A percentile compares a stretch with the other conserved stretches of the same genome.
phyloP scores from a whole-genome alignment of 2,888 invertebrate genomes.

The Cephus nigrinus region DNA sequence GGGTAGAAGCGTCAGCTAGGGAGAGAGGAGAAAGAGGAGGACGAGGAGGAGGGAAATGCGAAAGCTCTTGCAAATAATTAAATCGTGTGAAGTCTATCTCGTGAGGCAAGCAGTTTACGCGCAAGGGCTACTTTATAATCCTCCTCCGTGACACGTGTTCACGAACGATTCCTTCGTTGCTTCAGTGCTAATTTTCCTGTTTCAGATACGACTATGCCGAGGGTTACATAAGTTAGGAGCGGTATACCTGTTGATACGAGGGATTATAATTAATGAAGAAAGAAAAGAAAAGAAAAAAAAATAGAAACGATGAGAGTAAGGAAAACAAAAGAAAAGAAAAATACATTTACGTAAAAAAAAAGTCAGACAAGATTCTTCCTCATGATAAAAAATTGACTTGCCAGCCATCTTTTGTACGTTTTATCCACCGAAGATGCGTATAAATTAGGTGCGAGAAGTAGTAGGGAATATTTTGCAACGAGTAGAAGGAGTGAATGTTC shows the following conservation, averaged over 20 bases:
- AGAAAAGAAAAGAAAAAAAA: slow-evolving; percentile 21
- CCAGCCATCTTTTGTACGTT: slow-evolving; percentile 66
- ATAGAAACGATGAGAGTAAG: slow-evolving; percentile 12
- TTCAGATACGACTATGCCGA: slow-evolving; percentile 61
- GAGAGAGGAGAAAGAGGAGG: background rate
- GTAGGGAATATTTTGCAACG: slow-evolving; percentile 66
- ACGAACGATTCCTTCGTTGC: too few species aligned
- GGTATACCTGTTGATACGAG: slow-evolving; percentile 54
- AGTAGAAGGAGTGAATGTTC: slow-evolving; percentile 49
- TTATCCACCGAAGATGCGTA: slow-evolving; percentile 47
- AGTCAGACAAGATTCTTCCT: slow-evolving; percentile 61
- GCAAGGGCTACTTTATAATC: too few species aligned
- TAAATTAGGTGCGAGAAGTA: slow-evolving; percentile 51
- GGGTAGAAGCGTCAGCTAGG: too few species aligned
- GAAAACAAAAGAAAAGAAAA: slow-evolving; percentile 19
- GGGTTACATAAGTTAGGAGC: slow-evolving; percentile 62
- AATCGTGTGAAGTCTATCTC: too few species aligned
- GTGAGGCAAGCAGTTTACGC: too few species aligned
- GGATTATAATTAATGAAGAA: slow-evolving; percentile 46
- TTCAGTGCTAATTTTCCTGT: slow-evolving; percentile 21
- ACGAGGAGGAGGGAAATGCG: background rate
- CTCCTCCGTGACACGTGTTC: too few species aligned
- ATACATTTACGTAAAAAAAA: slow-evolving; percentile 50
- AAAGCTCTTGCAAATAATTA: too few species aligned
- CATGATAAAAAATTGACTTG: slow-evolving; percentile 62